These are phyloP conservation scores for Schmidtea mediterranea DNA, from an alignment of 1,140 invertebrate genomes.

Conservation along the genomic window DNA sequence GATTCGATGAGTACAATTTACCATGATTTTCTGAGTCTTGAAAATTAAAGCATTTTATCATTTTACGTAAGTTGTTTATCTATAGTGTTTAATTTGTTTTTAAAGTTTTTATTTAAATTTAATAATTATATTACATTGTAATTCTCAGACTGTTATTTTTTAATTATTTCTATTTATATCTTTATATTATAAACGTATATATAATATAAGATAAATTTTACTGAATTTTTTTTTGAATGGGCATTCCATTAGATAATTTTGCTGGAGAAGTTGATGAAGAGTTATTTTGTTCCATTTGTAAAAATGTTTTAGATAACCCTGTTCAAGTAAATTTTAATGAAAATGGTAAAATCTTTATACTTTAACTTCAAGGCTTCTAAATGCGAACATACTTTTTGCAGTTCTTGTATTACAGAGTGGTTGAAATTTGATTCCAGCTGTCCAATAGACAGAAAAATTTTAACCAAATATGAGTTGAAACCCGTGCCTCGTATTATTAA, in stretches of 20 bases:
- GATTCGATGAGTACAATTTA: too few species aligned
- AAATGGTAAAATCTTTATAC: not conserved
- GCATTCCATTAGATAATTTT: constrained; percentile 59
- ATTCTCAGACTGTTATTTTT: too few species aligned
- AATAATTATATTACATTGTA: too few species aligned
- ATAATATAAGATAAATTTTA: too few species aligned
- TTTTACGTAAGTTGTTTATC: too few species aligned
- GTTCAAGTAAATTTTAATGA: constrained; percentile 40
- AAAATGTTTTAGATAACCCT: constrained; percentile 59
- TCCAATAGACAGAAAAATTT: constrained; percentile 60
- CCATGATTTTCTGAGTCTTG: too few species aligned
- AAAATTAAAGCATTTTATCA: too few species aligned
- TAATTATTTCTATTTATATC: too few species aligned
- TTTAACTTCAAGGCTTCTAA: constrained; percentile 48
- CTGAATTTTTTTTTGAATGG: too few species aligned
- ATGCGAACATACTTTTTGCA: constrained; percentile 83
- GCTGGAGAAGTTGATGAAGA: constrained; percentile 69
- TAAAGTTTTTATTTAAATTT: too few species aligned
- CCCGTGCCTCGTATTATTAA: constrained; percentile 64
- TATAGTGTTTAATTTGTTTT: too few species aligned
- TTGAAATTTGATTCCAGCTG: constrained; percentile 63
- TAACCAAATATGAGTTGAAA: constrained; percentile 54
- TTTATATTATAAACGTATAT: too few species aligned
- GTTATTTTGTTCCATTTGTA: constrained; percentile 64
- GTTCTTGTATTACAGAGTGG: constrained; percentile 73